Evolutionary conservation across 2,888 invertebrate genomes (phyloP).

Genomic region (Epirrita christyi): DNA sequence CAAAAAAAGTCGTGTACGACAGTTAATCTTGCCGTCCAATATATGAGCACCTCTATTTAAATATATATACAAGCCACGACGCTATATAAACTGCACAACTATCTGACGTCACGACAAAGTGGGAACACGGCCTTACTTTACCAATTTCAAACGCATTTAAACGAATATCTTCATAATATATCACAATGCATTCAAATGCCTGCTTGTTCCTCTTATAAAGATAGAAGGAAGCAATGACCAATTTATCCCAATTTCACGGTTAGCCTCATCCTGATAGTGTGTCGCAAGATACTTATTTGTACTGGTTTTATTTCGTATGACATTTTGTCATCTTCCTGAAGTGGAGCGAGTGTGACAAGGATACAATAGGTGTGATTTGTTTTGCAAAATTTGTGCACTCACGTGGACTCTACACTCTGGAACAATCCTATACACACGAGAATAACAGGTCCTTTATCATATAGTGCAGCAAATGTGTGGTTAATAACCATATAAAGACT

Average conservation of each 20-base stretch:
- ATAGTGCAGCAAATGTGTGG: too few relatives aligned
- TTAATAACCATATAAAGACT: too few relatives aligned
- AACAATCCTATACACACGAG: too few relatives aligned
- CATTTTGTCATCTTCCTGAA: constrained; percentile 19
- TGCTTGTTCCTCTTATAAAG: constrained; percentile 20
- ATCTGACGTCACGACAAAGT: too few relatives aligned
- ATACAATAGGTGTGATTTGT: constrained; percentile 7
- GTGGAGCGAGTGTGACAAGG: constrained; percentile 13
- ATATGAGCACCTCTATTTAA: too few relatives aligned
- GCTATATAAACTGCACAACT: too few relatives aligned
- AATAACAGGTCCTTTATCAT: too few relatives aligned
- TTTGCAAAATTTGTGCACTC: neutral
- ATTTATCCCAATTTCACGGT: constrained; percentile 37
- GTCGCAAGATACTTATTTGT: constrained; percentile 36
- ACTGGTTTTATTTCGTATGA: constrained; percentile 13
- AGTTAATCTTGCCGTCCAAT: too few relatives aligned
- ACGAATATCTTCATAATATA: neutral
- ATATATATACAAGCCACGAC: too few relatives aligned
- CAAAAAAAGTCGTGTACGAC: too few relatives aligned
- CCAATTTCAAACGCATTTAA: neutral
- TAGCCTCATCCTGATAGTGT: constrained; percentile 27
- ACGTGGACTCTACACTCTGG: too few relatives aligned
- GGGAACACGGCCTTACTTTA: too few relatives aligned
- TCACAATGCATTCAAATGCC: neutral
- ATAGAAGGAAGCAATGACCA: constrained; percentile 32